Conservation (phyloP, 2,888 invertebrate genomes). For the Oxytorus armatus region DNA sequence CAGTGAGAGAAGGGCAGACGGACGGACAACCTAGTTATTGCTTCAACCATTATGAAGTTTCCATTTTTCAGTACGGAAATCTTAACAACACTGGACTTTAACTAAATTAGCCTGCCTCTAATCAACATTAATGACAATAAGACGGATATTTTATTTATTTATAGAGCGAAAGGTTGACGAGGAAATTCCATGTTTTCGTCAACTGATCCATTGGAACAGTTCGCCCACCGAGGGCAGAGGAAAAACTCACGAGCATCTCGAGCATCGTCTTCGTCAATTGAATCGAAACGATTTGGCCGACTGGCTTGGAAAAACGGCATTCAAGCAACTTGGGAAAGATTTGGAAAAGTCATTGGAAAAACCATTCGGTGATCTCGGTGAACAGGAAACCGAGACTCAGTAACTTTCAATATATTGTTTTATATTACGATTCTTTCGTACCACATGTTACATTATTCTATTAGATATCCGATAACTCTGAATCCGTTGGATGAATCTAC, state of each 20-base stretch:
- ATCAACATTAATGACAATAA: too few relatives aligned
- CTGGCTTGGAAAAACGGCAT: constrained; percentile 87
- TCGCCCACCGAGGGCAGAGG: constrained; percentile 85
- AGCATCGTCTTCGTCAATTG: constrained; percentile 87
- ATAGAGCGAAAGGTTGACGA: constrained; percentile 85
- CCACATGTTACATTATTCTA: too few relatives aligned
- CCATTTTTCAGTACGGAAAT: not conserved
- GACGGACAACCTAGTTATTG: too few relatives aligned
- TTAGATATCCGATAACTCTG: constrained; percentile 72
- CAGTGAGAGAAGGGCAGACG: too few relatives aligned
- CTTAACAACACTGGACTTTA: too few relatives aligned
- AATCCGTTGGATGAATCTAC: constrained; percentile 58
- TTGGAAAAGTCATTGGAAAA: constrained; percentile 80
- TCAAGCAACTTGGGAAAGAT: constrained; percentile 86
- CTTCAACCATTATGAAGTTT: too few relatives aligned
- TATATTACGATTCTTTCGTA: too few relatives aligned
- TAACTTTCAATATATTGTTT: too few relatives aligned
- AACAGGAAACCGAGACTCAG: constrained; percentile 72
- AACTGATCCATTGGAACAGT: constrained; percentile 87
- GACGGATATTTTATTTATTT: constrained; percentile 7
- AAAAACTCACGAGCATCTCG: constrained; percentile 86
- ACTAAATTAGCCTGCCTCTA: not conserved
- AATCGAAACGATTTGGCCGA: constrained; percentile 86
- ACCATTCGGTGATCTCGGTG: constrained; percentile 73
- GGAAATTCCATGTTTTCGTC: constrained; percentile 86